Percentiles rank a stretch among this genome's conserved stretches.
phyloP scores from a whole-genome alignment of 2,113 vertebrate genomes.

The Balaenoptera acutorostrata region DNA sequence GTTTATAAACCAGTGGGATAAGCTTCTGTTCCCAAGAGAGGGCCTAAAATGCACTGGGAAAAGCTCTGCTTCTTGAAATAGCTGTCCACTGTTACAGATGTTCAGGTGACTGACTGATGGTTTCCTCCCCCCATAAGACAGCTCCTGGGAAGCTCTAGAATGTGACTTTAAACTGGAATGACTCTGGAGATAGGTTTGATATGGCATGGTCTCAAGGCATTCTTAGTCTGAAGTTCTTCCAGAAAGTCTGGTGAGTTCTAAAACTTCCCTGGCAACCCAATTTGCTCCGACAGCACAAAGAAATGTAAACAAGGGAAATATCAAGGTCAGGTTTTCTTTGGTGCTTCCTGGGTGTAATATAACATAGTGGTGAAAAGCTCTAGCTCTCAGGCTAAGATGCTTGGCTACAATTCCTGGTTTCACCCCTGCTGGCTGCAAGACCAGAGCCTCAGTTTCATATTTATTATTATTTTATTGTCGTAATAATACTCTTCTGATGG shows the following conservation, averaged over 20 bases:
- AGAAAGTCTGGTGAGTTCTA: not conserved
- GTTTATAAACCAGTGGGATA: not conserved
- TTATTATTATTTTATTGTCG: not conserved
- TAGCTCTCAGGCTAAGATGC: not conserved
- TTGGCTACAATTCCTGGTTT: not conserved
- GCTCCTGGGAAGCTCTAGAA: not conserved
- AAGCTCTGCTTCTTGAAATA: not conserved
- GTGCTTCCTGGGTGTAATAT: not conserved
- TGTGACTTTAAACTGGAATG: not conserved
- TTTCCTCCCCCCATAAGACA: not conserved
- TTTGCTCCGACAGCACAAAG: not conserved
- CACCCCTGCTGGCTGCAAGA: not conserved
- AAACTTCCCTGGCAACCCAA: not conserved
- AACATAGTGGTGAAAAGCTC: not conserved
- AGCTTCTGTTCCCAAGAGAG: slow-evolving; percentile 45
- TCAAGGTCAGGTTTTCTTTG: not conserved
- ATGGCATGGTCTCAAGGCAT: not conserved
- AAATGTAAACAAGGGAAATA: not conserved
- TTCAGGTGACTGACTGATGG: not conserved
- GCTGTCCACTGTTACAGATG: not conserved
- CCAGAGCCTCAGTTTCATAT: not conserved
- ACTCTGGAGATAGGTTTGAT: not conserved
- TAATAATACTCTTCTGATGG: not conserved
- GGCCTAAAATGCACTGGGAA: not conserved
- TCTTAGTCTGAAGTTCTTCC: slow-evolving; percentile 1